Percentiles rank a stretch among this genome's conserved stretches.
Evolutionary conservation across 2,888 invertebrate genomes (phyloP).

Genomic region (Scaptomyza tumidula): DNA sequence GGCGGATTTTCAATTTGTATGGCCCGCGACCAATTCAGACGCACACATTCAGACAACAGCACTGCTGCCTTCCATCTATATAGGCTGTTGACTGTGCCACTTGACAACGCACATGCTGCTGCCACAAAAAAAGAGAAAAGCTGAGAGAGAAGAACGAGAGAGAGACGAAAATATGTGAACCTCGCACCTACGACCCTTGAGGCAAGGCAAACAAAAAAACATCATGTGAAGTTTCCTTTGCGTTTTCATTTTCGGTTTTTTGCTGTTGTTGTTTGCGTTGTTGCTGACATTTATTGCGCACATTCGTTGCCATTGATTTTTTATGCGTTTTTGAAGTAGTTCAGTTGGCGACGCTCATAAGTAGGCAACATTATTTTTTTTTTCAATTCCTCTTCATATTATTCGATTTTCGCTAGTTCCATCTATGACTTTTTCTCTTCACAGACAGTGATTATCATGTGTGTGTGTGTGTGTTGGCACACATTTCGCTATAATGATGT

Average conservation of each 20-base stretch:
- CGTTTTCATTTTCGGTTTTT: slow-evolving; percentile 40
- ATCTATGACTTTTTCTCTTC: slow-evolving; percentile 22
- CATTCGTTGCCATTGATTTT: slow-evolving; percentile 77
- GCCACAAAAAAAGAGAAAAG: slow-evolving; percentile 46
- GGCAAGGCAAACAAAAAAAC: not conserved
- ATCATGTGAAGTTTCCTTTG: slow-evolving; percentile 68
- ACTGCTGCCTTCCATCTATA: too few relatives aligned
- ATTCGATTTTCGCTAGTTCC: slow-evolving; percentile 45
- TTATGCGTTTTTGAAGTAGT: slow-evolving; percentile 80
- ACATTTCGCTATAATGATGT: slow-evolving; percentile 7
- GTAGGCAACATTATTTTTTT: slow-evolving; percentile 69
- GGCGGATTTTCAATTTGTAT: slow-evolving; percentile 78
- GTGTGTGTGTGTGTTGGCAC: slow-evolving; percentile 27
- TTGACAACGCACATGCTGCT: slow-evolving; percentile 54
- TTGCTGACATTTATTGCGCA: slow-evolving; percentile 79
- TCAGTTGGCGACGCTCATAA: slow-evolving; percentile 64
- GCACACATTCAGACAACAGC: slow-evolving; percentile 16
- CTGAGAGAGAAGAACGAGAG: not conserved
- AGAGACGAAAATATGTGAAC: slow-evolving; percentile 1
- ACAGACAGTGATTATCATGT: slow-evolving; percentile 53
- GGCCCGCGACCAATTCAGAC: slow-evolving; percentile 56
- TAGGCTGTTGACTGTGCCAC: slow-evolving; percentile 13
- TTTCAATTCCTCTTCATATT: slow-evolving; percentile 39
- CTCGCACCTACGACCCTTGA: slow-evolving; percentile 1
- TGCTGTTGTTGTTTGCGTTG: slow-evolving; percentile 49